Conservation (phyloP, 2,113 vertebrate species). For the Hippolais icterina region DNA sequence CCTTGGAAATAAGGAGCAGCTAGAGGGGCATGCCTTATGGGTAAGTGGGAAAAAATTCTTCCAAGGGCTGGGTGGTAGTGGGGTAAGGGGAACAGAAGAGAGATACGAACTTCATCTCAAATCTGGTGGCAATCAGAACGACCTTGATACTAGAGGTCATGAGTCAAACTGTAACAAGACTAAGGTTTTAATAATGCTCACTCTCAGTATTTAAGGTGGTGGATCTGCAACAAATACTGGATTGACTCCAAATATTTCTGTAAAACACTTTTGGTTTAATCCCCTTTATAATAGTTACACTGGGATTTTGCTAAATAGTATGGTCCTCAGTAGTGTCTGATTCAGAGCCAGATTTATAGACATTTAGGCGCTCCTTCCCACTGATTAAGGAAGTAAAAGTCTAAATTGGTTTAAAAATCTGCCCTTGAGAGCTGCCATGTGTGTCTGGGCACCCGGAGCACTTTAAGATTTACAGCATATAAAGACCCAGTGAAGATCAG, state of each 20-base stretch:
- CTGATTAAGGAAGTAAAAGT: conserved; percentile 36
- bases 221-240: not conserved
- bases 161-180: not conserved
- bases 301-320: not conserved
- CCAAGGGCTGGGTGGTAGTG: not conserved
- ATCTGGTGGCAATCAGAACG: not conserved
- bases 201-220: not conserved
- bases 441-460: not conserved
- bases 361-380: conserved; percentile 22
- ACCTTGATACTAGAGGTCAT: not conserved
- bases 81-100: not conserved
- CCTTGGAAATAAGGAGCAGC: not conserved
- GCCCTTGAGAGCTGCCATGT: not conserved
- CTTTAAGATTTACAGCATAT: not conserved
- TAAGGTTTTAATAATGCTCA: not conserved
- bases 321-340: not conserved
- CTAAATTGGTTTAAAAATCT: conserved; percentile 22
- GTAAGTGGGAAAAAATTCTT: not conserved
- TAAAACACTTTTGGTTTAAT: not conserved
- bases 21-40: not conserved
- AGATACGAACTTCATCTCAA: not conserved
- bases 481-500: not conserved
- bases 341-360: conserved; percentile 33
- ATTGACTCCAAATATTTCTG: not conserved
- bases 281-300: not conserved